A percentile compares a stretch with the other conserved stretches of the same genome.
Evolutionary conservation across 2,888 invertebrate genomes (phyloP).

Genomic region (Apoda limacodes): DNA sequence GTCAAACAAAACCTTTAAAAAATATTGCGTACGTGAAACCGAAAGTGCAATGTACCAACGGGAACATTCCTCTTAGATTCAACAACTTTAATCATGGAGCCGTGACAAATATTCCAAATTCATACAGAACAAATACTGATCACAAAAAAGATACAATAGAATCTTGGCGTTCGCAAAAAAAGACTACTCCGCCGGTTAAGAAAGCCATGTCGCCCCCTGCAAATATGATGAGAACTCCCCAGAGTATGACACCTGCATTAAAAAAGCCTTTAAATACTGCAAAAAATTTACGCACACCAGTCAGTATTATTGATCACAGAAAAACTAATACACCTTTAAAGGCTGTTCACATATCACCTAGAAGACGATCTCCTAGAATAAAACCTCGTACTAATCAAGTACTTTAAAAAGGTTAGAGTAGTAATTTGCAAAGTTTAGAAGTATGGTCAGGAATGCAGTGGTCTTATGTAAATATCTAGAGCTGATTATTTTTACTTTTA

Average conservation of each 20-base stretch:
- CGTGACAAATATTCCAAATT: background rate
- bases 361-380: slow-evolving; percentile 51
- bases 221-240: slow-evolving; percentile 35
- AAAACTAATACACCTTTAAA: slow-evolving; percentile 71
- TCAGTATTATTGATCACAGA: slow-evolving; percentile 42
- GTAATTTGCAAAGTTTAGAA: too few species aligned
- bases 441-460: too few species aligned
- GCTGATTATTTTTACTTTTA: too few species aligned
- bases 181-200: slow-evolving; percentile 40
- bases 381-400: slow-evolving; percentile 24
- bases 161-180: slow-evolving; percentile 33
- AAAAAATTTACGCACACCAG: slow-evolving; percentile 61
- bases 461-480: too few species aligned
- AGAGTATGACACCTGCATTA: slow-evolving; percentile 57
- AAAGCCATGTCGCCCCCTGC: slow-evolving; percentile 43
- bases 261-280: slow-evolving; percentile 72
- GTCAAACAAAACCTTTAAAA: slow-evolving; percentile 35
- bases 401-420: too few species aligned
- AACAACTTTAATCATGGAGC: background rate
- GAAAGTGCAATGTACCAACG: slow-evolving; percentile 28
- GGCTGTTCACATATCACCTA: slow-evolving; percentile 55
- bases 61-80: slow-evolving; percentile 19
- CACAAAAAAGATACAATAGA: slow-evolving; percentile 34
- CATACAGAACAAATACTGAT: slow-evolving; percentile 21
- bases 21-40: slow-evolving; percentile 35